These are phyloP conservation scores for Orientallactaga sibirica DNA, from an alignment of 2,797 vertebrate species.

Conservation along the genomic window DNA sequence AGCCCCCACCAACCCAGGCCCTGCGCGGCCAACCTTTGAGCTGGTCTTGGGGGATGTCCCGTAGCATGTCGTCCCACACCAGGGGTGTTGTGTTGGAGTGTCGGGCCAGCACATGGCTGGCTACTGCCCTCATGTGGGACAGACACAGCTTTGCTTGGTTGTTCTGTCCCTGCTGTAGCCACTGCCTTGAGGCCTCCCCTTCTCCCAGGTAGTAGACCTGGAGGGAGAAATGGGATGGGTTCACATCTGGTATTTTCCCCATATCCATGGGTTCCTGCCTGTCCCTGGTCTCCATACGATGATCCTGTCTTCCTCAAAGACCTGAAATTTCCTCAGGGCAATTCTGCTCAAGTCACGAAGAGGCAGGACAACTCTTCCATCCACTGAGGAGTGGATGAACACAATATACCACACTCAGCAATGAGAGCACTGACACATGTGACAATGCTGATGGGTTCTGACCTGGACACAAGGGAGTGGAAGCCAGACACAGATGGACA, in stretches of 20 bases:
- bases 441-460: accelerated
- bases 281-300: not conserved
- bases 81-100: constrained; percentile 91
- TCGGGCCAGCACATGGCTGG: constrained; percentile 86
- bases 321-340: not conserved
- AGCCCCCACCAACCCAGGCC: not conserved
- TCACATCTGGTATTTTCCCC: too few relatives aligned
- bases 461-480: not conserved
- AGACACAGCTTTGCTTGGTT: constrained; percentile 93
- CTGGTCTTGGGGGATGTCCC: constrained; percentile 90
- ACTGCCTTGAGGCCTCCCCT: constrained; percentile 93
- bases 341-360: not conserved
- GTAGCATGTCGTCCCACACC: constrained; percentile 98
- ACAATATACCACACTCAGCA: not conserved
- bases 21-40: constrained; percentile 90
- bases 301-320: not conserved
- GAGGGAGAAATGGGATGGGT: not conserved
- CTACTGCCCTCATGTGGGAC: constrained; percentile 92
- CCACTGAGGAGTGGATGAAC: too few relatives aligned
- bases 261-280: not conserved
- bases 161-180: constrained; percentile 89
- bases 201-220: constrained; percentile 97
- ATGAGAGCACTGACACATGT: not conserved
- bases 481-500: not conserved
- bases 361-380: not conserved